Base-by-base conservation (phyloP, 1,140 invertebrate species). In the Maniola jurtina region DNA sequence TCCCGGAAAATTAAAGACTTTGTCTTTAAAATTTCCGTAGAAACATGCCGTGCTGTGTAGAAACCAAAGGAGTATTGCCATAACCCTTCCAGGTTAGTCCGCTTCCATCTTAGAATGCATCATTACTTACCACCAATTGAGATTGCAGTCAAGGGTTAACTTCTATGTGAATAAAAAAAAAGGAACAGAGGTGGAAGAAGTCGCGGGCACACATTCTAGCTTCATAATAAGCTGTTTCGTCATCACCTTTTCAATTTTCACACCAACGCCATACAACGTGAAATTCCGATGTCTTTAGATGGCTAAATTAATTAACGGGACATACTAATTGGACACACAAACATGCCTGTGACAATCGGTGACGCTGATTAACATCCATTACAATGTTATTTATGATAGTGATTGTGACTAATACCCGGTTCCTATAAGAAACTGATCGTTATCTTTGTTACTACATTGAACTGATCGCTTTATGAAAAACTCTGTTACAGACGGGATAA, bases 291-390 rank as follows among this genome's bases (percentile, higher is more conserved):
- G 40, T 11, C 55, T 36, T 34, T 8, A 15, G 34, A 36, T 58
- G 57, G 25, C 16, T n/a, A 59, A 45, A 59, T 59, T 33, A 59
- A 59, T 59, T 15, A 42, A 25, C 14, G 9, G 25, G 10, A 45
- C 57, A 15, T 4, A 45, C 57, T 59, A 59, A 59, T 59, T 59
- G 57, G 57, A 13, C 42, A 15, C 13, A 38, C 42, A 15, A 58
- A 25, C 42, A 45, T 45, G 42, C 16, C 33, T 45, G 16, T 59
- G 57, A 59, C 57, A 59, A 59, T 59, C 57, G 16, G 45, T 25
- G 57, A 33, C 14, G 8, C 15, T 33, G 13, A 59, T 59, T 59
- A 59, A 59, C 57, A 59, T 59, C 16, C 11, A 45, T 59, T 59
- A 59, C 38, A 36, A 38, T 16, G 40, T 45, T 45, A 59, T 59